Base-by-base conservation (phyloP, 2,888 invertebrate species). In the Tyria jacobaeae region DNA sequence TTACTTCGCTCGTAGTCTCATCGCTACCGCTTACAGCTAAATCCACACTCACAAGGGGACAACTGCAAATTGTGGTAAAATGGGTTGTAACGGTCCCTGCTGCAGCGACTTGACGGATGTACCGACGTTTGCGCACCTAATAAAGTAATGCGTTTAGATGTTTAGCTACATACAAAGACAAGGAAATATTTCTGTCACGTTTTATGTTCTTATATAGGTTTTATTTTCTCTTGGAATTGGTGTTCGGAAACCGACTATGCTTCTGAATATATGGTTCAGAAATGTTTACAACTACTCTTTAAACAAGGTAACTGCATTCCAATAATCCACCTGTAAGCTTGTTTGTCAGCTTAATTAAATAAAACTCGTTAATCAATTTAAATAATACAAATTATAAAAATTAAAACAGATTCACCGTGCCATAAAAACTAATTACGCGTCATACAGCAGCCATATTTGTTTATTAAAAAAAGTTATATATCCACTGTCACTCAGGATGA, bases 41-140 rank as follows among this genome's bases (percentile, higher is more conserved):
- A 9, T 57, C 80, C 79, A 52, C 44, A 55, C 17, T 39, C 67
- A 58, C 70, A 70, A 64, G 71, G 83, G 84, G 86, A 86, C 82
- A 80, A 83, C 86, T 87, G 87, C 87, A 90, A 91, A 91, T 88
- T 89, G 89, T 86, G 88, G 90, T 88, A 90, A 90, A 92, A 89
- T 88, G 86, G 88, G 83, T 86, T 83, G 87, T 83, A 86, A 84
- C 86, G 81, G 83, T 85, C 81, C 88, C 81, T 81, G 78, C 71
- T 82, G 82, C 78, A 83, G 59, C 67, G 89, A 89, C 91, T 87
- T 92, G 93, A 92, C 88, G 84, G 88, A 92, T 92, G 89, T 85
- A 87, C 86, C 85, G 84, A 78, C 79, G 83, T 83, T 82, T 86
- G 87, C 88, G 73, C 86, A 91, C 91, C 91, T 89, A 91, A 92